Base-by-base conservation (phyloP, 2,113 vertebrate genomes). In the Odontophorus gujanensis region DNA sequence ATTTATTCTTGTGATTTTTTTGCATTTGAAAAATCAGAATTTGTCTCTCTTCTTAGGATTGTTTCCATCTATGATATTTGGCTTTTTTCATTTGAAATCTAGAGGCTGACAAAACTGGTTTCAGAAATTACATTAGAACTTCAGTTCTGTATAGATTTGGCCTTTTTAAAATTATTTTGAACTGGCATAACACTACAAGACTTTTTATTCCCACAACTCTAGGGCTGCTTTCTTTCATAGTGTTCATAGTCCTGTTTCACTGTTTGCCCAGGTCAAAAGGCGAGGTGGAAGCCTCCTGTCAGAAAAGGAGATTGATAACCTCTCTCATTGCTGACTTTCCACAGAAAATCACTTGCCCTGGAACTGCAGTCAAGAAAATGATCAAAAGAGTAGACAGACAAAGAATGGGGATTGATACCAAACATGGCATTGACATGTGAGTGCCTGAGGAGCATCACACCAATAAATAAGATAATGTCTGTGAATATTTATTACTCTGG, bases 351-450 rank as follows among this genome's bases (percentile, higher is more conserved):
- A 21, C 7, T 48, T 53, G 36, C n/a, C 20, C 71, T 45, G 42
- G 18, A 38, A 26, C 21, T 53, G 42, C 71, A 47, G 36, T 25
- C 1, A 9, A 21, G 4, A 43, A 47, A 66, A 34, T 16, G 17
- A 4, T 17, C 38, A 11, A 76, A 16, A 25, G 63, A 21, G 47
- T 1, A 12, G 36, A 73, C 43, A 13, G 36, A 40, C 26, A 40
- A 38, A 57, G 36, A 55, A 42, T 12, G 6, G 45, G 38, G 3
- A 21, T 19, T 0, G 2, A 61, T 22, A 22, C 30, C 32, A 47
- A 7, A 11, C 21, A 3, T 0, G 1, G 25, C 8, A 6, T 15
- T 30, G 48, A 19, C 43, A 45, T 3, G 13, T 0, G 0, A 40
- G 30, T 3, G 7, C 16, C 13, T n/a, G n/a, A 2, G 2, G 24